Evolutionary conservation across 2,888 invertebrate genomes (phyloP), one percentile per base, ranked within the genome.

Genomic region (Oxytorus armatus): DNA sequence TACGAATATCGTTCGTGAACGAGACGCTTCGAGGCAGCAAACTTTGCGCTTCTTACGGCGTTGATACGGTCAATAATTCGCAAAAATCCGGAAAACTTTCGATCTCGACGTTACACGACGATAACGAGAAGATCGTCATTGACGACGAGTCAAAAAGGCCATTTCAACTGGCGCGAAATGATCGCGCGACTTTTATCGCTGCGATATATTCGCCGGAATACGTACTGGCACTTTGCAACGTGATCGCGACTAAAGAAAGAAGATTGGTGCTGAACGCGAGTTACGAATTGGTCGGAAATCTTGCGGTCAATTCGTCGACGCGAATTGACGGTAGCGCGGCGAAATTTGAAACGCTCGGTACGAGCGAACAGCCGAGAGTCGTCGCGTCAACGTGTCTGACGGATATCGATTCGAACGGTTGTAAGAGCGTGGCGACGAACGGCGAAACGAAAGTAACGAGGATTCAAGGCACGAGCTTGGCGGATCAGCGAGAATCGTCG

Each of bases 221-320:
- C 90, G 92, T 97, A 83, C 95, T 95, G 18, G 96, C 96, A 21
- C 92, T 97, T 83, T 97, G 97, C 91, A 96, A 97, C 91, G 93
- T 95, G 39, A 90, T 96, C 76, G 95, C 96, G 42, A 94, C 95
- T 81, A 93, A 94, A 82, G 95, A 95, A 85, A 94, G 94, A 85
- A 95, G 95, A 91, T 94, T 95, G 14, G 94, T 94, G 42, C 92
- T 95, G 81, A 96, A 96, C 87, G 93, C 94, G 0, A 95, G 94
- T 86, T 94, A 93, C 78, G 93, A 94, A 87, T 92, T 92, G 21
- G 29, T 65, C 0, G 73, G 72, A 0, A 85, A 85, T n/a, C 59
- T 65, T 11, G 83, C 85, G 4, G 74, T 77, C 0, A 72, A 81
- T 63, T 76, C 79, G 10, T 81, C 81, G 18, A 75, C 78, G 51